phyloP scores from a whole-genome alignment of 2,888 invertebrate species.

The Holacanthella duospinosa region DNA sequence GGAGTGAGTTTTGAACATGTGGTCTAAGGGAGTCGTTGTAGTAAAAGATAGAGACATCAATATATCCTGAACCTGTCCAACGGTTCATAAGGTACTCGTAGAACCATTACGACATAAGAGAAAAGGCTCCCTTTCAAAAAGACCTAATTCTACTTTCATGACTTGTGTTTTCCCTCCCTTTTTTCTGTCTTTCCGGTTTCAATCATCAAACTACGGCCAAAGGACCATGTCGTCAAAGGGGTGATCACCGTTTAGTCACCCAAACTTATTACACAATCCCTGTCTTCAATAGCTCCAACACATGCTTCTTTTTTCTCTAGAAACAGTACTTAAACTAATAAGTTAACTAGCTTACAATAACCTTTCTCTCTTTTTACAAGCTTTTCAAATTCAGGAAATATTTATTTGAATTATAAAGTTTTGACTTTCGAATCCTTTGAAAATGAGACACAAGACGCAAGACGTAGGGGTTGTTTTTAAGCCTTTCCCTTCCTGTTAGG shows the following conservation, averaged over 20 bases:
- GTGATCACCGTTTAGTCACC: conserved; percentile 27
- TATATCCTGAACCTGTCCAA: conserved; percentile 22
- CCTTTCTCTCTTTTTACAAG: too few relatives aligned
- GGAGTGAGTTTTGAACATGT: conserved; percentile 27
- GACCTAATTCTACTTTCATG: conserved; percentile 30
- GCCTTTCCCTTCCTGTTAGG: too few relatives aligned
- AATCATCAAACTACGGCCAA: neutral
- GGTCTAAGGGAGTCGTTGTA: conserved; percentile 12
- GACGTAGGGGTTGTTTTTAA: too few relatives aligned
- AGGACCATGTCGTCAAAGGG: conserved; percentile 21
- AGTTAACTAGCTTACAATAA: too few relatives aligned
- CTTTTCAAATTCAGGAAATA: too few relatives aligned
- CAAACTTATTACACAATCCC: conserved; percentile 20
- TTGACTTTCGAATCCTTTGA: too few relatives aligned
- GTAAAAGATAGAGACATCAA: conserved; percentile 20
- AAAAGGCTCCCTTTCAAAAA: conserved; percentile 11
- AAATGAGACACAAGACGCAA: too few relatives aligned
- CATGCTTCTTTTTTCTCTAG: too few relatives aligned
- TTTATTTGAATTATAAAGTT: too few relatives aligned
- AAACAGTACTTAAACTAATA: too few relatives aligned
- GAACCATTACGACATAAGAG: conserved; percentile 19
- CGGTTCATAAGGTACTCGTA: conserved; percentile 31
- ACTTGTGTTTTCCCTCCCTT: conserved; percentile 28
- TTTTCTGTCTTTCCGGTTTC: too few relatives aligned
- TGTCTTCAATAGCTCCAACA: too few relatives aligned